A percentile compares a stretch with the other conserved stretches of the same genome.
Evolutionary conservation across 2,797 vertebrate species (phyloP).

Genomic region (Ctenochaetus hawaiiensis): DNA sequence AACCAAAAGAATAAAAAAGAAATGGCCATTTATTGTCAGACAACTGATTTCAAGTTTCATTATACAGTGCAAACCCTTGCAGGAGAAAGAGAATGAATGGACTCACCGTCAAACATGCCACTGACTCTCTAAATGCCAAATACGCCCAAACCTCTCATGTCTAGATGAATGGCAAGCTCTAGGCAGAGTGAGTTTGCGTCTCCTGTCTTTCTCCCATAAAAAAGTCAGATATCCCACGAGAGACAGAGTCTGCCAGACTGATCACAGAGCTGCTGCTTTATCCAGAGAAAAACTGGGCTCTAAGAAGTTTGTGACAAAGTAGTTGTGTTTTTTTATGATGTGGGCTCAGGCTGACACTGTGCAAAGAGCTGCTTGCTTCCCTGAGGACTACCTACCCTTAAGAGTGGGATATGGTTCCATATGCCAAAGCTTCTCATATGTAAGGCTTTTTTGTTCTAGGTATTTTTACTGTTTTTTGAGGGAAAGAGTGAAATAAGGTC

Average conservation of each 20-base stretch:
- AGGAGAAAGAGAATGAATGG: slow-evolving; percentile 53
- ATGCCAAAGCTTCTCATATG: slow-evolving; percentile 22
- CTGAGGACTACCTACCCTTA: slow-evolving; percentile 39
- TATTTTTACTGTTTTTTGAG: slow-evolving; percentile 3
- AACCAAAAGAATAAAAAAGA: slow-evolving; percentile 9
- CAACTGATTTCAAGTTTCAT: slow-evolving; percentile 59
- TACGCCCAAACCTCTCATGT: slow-evolving; percentile 59
- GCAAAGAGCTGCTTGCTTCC: slow-evolving; percentile 41
- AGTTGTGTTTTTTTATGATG: slow-evolving; percentile 66
- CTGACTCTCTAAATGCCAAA: slow-evolving; percentile 68
- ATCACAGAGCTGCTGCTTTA: slow-evolving; percentile 62
- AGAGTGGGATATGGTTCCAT: slow-evolving; percentile 33
- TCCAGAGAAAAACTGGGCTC: slow-evolving; percentile 56
- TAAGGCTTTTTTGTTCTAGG: slow-evolving; percentile 8
- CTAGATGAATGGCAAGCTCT: slow-evolving; percentile 62
- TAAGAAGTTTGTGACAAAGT: slow-evolving; percentile 70
- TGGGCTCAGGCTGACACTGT: slow-evolving; percentile 56
- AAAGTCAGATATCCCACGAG: slow-evolving; percentile 66
- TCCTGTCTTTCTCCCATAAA: slow-evolving; percentile 45
- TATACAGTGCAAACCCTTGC: slow-evolving; percentile 47
- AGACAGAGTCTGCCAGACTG: slow-evolving; percentile 59
- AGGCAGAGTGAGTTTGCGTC: slow-evolving; percentile 47
- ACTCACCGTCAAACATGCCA: slow-evolving; percentile 64
- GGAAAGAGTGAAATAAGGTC: neutral
- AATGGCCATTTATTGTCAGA: slow-evolving; percentile 49